These are phyloP conservation scores for Anoura caudifer DNA, from an alignment of 2,113 vertebrate genomes.

Conservation along the genomic window DNA sequence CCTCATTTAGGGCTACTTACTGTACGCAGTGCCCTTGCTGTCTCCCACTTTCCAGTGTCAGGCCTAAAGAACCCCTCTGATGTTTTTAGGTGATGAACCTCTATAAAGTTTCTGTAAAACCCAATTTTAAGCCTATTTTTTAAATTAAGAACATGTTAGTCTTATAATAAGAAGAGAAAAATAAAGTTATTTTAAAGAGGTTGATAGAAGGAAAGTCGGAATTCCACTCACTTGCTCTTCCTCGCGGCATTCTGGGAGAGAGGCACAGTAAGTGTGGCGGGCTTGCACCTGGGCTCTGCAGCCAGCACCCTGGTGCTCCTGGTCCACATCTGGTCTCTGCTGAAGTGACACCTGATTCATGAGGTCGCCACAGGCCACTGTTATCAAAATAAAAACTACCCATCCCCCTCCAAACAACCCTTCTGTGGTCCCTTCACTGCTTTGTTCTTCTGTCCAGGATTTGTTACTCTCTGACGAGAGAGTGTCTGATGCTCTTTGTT, in stretches of 20 bases:
- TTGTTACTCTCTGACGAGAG: neutral
- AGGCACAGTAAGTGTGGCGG: fast-evolving
- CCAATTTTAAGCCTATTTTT: neutral
- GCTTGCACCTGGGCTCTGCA: fast-evolving
- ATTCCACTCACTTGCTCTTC: neutral
- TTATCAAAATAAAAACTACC: neutral
- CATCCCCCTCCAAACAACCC: neutral
- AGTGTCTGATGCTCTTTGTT: neutral
- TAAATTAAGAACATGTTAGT: neutral
- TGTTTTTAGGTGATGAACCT: neutral
- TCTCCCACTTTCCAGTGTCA: neutral
- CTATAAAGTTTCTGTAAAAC: neutral
- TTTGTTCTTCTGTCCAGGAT: neutral
- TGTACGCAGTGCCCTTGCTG: too few relatives aligned
- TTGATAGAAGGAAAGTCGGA: neutral
- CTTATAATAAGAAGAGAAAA: neutral
- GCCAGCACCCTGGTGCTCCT: neutral
- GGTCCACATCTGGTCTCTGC: neutral
- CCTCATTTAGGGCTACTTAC: neutral
- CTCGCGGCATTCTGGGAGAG: fast-evolving
- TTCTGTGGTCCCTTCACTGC: neutral
- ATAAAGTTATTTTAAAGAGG: neutral
- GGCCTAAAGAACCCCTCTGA: neutral
- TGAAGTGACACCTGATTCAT: neutral
- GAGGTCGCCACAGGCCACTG: neutral